Conservation (phyloP, 2,888 invertebrate species). For the Quadroppia sp. region DNA sequence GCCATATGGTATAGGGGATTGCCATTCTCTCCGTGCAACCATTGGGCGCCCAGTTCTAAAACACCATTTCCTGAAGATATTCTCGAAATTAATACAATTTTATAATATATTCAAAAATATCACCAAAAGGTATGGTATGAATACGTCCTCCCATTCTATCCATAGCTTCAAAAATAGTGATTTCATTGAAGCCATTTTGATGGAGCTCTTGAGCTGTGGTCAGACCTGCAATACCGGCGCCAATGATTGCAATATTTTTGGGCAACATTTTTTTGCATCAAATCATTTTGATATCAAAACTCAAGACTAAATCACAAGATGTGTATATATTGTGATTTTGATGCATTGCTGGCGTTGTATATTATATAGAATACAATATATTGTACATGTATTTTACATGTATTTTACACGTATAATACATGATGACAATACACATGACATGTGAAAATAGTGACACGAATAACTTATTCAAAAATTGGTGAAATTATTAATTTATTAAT, state of each 20-base stretch:
- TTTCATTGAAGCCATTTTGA: conserved; percentile 46
- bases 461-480: too few relatives aligned
- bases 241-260: conserved; percentile 48
- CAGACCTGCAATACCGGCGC: conserved; percentile 50
- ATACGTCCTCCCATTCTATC: conserved; percentile 59
- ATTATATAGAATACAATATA: too few relatives aligned
- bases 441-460: too few relatives aligned
- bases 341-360: too few relatives aligned
- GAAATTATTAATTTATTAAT: too few relatives aligned
- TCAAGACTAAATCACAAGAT: too few relatives aligned
- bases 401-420: too few relatives aligned
- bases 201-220: conserved; percentile 47
- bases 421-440: too few relatives aligned
- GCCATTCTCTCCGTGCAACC: conserved; percentile 85
- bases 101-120: background rate
- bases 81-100: background rate
- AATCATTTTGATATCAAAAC: conserved; percentile 12
- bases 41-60: conserved; percentile 74
- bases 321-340: too few relatives aligned
- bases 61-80: conserved; percentile 50
- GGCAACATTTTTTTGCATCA: conserved; percentile 11
- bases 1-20: conserved; percentile 85
- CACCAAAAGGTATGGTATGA: conserved; percentile 51
- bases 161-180: conserved; percentile 54
- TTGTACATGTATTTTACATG: too few relatives aligned